Evolutionary conservation across 2,888 invertebrate species (phyloP).

Genomic region (Hecatera dysodea): DNA sequence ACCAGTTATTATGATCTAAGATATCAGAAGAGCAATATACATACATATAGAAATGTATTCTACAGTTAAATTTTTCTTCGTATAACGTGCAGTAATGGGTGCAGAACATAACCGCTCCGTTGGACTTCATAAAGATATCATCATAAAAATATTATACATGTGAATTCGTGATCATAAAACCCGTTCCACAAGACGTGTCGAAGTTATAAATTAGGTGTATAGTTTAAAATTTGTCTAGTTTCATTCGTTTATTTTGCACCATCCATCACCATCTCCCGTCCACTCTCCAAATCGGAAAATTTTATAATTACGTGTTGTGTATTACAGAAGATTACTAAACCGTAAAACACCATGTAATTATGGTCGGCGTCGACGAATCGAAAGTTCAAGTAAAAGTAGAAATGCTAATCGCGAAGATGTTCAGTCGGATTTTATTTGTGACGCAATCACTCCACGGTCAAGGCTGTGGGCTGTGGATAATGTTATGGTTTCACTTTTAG

Average conservation of each 20-base stretch:
- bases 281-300: slow-evolving; percentile 1
- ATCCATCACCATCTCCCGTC: not conserved
- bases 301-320: not conserved
- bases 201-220: slow-evolving; percentile 34
- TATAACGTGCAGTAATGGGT: slow-evolving; percentile 68
- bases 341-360: slow-evolving; percentile 70
- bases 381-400: slow-evolving; percentile 86
- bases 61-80: slow-evolving; percentile 63
- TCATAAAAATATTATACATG: slow-evolving; percentile 53
- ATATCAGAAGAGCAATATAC: slow-evolving; percentile 57
- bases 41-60: slow-evolving; percentile 51
- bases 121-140: slow-evolving; percentile 63
- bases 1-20: slow-evolving; percentile 62
- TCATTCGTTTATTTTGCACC: slow-evolving; percentile 21
- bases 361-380: slow-evolving; percentile 69
- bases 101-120: slow-evolving; percentile 72
- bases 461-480: slow-evolving; percentile 68
- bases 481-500: slow-evolving; percentile 77
- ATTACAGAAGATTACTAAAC: slow-evolving; percentile 26
- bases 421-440: slow-evolving; percentile 75
- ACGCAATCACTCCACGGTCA: slow-evolving; percentile 75
- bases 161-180: slow-evolving; percentile 43
- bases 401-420: slow-evolving; percentile 78
- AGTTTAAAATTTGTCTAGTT: slow-evolving; percentile 15
- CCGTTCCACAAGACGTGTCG: slow-evolving; percentile 29